phyloP scores from a whole-genome alignment of 2,888 invertebrate species.

The Sminthurinus aureus region DNA sequence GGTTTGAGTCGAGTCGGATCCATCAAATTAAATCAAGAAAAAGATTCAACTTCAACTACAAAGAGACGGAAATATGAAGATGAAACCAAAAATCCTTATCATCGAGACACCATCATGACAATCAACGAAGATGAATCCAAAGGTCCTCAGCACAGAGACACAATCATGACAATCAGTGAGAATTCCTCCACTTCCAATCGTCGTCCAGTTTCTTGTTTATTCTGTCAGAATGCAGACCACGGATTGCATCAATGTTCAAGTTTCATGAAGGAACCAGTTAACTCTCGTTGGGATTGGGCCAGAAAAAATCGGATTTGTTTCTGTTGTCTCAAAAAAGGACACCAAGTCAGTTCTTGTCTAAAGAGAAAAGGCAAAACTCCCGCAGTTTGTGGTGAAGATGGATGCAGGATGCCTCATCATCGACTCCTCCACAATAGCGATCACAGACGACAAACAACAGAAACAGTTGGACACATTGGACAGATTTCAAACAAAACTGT shows the following conservation, averaged over 20 bases:
- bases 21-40: background rate
- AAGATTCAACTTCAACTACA: background rate
- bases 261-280: no score
- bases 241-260: no score
- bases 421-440: background rate
- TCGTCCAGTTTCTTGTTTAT: no score
- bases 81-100: no score
- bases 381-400: slow-evolving; percentile 21
- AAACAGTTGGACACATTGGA: slow-evolving; percentile 1
- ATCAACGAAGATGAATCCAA: no score
- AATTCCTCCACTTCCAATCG: no score
- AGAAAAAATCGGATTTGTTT: slow-evolving; percentile 20
- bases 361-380: background rate
- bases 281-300: no score
- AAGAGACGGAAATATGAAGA: background rate
- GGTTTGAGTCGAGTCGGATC: slow-evolving; percentile 26
- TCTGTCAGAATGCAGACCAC: no score
- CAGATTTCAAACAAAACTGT: slow-evolving; percentile 16
- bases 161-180: no score
- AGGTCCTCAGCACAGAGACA: no score
- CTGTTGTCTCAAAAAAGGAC: slow-evolving; percentile 14
- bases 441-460: no score
- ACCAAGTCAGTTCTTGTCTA: background rate
- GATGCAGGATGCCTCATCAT: background rate
- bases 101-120: no score